Percentiles rank a stretch among this genome's conserved stretches.
Evolutionary conservation across 1,140 invertebrate species (phyloP).

Genomic region (Caenorhabditis remanei): DNA sequence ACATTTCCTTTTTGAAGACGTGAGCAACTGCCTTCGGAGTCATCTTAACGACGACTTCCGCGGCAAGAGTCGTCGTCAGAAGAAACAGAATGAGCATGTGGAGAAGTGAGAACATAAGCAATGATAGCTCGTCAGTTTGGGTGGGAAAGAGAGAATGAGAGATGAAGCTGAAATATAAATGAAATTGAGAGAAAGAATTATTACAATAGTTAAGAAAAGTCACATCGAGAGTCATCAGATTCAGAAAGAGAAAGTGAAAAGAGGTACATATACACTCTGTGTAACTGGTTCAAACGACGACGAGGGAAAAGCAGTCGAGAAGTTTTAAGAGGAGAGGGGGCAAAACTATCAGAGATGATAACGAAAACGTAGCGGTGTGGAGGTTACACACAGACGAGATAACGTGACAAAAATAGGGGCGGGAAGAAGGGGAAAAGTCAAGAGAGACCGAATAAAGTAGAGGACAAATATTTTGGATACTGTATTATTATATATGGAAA

Average conservation of each 20-base stretch:
- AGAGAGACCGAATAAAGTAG: background rate
- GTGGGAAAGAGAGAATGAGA: background rate
- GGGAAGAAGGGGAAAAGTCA: conserved; percentile 6
- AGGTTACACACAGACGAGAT: conserved; percentile 13
- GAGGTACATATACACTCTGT: background rate
- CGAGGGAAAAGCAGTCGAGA: conserved; percentile 36
- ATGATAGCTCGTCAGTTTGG: conserved; percentile 26
- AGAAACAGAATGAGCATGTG: conserved; percentile 39
- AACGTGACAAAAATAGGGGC: conserved; percentile 4
- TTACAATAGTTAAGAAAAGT: background rate
- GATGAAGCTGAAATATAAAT: conserved; percentile 32
- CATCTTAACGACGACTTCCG: conserved; percentile 38
- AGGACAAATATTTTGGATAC: background rate
- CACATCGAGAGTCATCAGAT: background rate
- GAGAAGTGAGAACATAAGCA: conserved; percentile 26
- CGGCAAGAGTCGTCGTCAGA: conserved; percentile 37
- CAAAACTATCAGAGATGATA: background rate
- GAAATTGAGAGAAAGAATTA: background rate
- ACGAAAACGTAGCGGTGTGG: background rate
- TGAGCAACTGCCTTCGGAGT: conserved; percentile 35
- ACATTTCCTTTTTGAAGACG: conserved; percentile 47
- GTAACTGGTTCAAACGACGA: conserved; percentile 34
- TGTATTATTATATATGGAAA: background rate
- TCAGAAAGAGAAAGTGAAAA: background rate
- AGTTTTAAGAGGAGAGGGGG: background rate